A percentile compares a stretch with the other conserved stretches of the same genome.
Evolutionary conservation across 2,797 vertebrate species (phyloP).

Genomic region (Erpetoichthys calabaricus): DNA sequence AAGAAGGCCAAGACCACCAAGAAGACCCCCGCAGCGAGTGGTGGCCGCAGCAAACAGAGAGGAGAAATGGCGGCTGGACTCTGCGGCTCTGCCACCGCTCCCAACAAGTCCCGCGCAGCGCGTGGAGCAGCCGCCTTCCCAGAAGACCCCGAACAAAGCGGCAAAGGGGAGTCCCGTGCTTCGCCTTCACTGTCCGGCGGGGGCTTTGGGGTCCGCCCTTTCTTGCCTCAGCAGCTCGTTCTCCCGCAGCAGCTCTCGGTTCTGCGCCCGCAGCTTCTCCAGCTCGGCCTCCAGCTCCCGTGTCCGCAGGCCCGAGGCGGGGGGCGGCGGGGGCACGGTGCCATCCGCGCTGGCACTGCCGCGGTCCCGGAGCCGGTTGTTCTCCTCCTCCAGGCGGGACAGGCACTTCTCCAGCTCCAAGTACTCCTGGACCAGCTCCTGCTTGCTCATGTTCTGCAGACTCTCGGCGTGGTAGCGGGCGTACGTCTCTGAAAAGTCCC

Average conservation of each 20-base stretch:
- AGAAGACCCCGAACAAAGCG: too few relatives aligned
- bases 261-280: constrained; percentile 69
- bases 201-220: constrained; percentile 29
- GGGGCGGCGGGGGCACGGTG: constrained; percentile 27
- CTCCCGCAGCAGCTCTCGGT: constrained; percentile 59
- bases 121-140: too few relatives aligned
- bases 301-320: constrained; percentile 31
- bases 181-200: constrained; percentile 24
- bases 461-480: constrained; percentile 22
- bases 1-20: too few relatives aligned
- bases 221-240: constrained; percentile 40
- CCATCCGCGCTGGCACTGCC: constrained; percentile 19
- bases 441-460: constrained; percentile 26
- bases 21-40: too few relatives aligned
- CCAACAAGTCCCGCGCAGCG: too few relatives aligned
- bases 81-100: too few relatives aligned
- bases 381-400: constrained; percentile 21
- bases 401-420: constrained; percentile 24
- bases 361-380: constrained; percentile 14
- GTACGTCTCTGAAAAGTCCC: constrained; percentile 25
- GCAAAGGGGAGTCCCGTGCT: too few relatives aligned
- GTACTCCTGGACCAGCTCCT: constrained; percentile 24
- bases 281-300: constrained; percentile 68
- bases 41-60: too few relatives aligned
- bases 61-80: too few relatives aligned